phyloP scores from a whole-genome alignment of 2,113 vertebrate species.

The Riparia riparia region DNA sequence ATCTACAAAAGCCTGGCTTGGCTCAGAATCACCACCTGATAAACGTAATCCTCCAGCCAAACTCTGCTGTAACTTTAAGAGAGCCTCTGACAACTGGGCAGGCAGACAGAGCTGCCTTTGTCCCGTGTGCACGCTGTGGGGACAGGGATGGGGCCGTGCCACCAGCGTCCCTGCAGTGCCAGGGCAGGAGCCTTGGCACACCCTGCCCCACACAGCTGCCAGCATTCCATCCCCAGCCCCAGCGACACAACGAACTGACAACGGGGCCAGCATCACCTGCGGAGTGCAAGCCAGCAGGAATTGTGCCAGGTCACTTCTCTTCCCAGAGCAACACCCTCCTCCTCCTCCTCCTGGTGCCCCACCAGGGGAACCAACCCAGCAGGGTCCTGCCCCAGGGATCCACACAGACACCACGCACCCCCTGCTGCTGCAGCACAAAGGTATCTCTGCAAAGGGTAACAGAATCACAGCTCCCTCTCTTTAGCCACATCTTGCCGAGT shows the following conservation, averaged over 20 bases:
- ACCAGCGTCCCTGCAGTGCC: background rate
- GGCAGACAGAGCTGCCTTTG: slow-evolving; percentile 28
- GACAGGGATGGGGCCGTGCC: rapidly evolving
- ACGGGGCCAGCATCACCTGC: background rate
- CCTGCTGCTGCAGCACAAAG: no score
- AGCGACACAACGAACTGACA: rapidly evolving
- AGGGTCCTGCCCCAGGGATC: rapidly evolving
- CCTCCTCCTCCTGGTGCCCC: background rate
- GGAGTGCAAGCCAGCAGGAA: rapidly evolving
- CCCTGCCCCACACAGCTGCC: background rate
- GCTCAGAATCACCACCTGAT: background rate
- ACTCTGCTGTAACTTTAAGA: background rate
- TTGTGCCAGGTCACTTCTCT: rapidly evolving
- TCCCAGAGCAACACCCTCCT: background rate
- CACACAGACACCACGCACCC: background rate
- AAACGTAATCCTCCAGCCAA: background rate
- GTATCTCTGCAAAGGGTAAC: background rate
- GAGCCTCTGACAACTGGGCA: background rate
- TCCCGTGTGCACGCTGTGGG: background rate
- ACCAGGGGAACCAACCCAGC: no score
- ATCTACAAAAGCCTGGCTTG: background rate
- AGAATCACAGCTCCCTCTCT: background rate
- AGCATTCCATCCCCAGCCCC: rapidly evolving
- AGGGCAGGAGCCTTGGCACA: background rate
- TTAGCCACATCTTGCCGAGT: rapidly evolving